Percentiles rank a stretch among this genome's conserved stretches.
These are phyloP conservation scores for Archips xylosteana DNA, from an alignment of 2,888 invertebrate genomes.

Conservation along the genomic window DNA sequence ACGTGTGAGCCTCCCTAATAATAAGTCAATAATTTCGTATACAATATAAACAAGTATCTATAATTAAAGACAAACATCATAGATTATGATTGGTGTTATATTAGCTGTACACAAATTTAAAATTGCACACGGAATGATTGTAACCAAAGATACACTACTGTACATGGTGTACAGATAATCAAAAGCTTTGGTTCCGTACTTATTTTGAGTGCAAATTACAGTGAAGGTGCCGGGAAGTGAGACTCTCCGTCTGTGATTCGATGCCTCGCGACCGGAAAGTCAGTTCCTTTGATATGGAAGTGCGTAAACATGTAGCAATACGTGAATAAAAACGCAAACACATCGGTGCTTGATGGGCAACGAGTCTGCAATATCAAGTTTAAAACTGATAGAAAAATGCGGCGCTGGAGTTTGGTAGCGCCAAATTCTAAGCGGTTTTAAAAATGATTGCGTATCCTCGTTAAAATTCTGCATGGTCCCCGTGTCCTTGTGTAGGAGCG, in stretches of 20 bases:
- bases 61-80: neutral
- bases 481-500: slow-evolving; percentile 21
- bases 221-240: slow-evolving; percentile 27
- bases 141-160: neutral
- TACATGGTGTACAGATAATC: neutral
- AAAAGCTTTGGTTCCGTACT: neutral
- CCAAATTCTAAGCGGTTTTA: slow-evolving; percentile 5
- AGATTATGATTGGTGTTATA: neutral
- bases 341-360: slow-evolving; percentile 22
- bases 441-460: slow-evolving; percentile 22
- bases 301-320: slow-evolving; percentile 58
- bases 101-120: neutral
- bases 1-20: too few relatives aligned
- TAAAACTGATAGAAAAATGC: neutral
- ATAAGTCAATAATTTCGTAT: too few relatives aligned
- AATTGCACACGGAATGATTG: neutral
- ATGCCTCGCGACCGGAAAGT: slow-evolving; percentile 44
- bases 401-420: neutral
- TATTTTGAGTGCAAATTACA: slow-evolving; percentile 26
- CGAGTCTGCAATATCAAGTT: slow-evolving; percentile 25
- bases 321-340: slow-evolving; percentile 42
- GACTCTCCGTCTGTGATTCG: slow-evolving; percentile 44
- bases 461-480: slow-evolving; percentile 2
- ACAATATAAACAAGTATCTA: too few relatives aligned
- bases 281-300: slow-evolving; percentile 46